Evolutionary conservation across 1,140 invertebrate genomes (phyloP).

Genomic region (Cataglyphis hispanica): DNA sequence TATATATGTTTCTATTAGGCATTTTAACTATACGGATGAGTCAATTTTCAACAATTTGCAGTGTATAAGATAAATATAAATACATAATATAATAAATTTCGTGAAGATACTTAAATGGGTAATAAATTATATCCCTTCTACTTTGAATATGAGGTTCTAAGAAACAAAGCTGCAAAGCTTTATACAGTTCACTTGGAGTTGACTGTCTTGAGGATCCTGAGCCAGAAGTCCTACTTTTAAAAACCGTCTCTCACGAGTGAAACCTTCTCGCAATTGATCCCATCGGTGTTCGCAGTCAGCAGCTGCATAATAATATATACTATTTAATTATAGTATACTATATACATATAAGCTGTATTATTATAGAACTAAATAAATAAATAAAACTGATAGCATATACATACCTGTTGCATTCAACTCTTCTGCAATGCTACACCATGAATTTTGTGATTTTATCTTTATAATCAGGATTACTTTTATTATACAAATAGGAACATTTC

Average conservation of each 20-base stretch:
- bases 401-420: background rate
- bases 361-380: background rate
- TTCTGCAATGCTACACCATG: background rate
- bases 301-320: background rate
- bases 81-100: slow-evolving; percentile 10
- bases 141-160: background rate
- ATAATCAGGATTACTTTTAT: background rate
- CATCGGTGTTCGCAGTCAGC: background rate
- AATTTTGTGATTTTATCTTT: background rate
- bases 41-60: background rate
- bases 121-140: background rate
- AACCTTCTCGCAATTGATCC: background rate
- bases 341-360: too few species aligned
- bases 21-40: background rate
- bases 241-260: background rate
- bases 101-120: background rate
- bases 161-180: background rate
- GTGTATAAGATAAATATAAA: background rate
- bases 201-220: background rate
- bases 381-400: background rate
- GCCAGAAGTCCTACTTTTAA: background rate
- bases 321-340: too few species aligned
- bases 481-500: background rate
- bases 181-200: background rate
- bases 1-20: background rate